These are phyloP conservation scores for Cryptotermes secundus DNA, from an alignment of 1,140 invertebrate species.

Conservation along the genomic window DNA sequence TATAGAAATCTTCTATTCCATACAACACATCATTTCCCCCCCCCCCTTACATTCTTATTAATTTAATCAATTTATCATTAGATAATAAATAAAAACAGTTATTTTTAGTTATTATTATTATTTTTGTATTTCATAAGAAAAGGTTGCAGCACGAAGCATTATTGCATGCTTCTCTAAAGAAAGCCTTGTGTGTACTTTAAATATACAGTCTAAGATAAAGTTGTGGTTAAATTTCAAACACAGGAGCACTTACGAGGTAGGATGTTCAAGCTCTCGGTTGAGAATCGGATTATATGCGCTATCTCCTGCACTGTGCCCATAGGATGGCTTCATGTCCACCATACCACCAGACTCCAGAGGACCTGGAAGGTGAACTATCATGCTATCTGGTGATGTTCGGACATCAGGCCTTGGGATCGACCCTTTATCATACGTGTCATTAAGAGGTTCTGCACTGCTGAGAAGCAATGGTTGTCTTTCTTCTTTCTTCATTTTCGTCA, in stretches of 20 bases:
- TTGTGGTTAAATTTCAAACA: not conserved
- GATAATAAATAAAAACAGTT: not conserved
- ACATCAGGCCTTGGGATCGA: conserved; percentile 40
- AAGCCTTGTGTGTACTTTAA: not conserved
- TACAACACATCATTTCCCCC: too few species aligned
- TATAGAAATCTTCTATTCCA: too few species aligned
- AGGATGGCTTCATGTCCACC: conserved; percentile 40
- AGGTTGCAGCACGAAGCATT: too few species aligned
- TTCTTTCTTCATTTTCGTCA: conserved; percentile 42
- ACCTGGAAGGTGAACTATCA: conserved; percentile 45
- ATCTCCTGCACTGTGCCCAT: not conserved
- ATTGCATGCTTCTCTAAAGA: too few species aligned
- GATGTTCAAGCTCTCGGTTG: conserved; percentile 67
- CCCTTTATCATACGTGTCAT: conserved; percentile 39
- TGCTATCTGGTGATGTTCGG: conserved; percentile 48
- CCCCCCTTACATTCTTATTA: too few species aligned
- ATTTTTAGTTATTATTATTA: not conserved
- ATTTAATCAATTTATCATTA: too few species aligned
- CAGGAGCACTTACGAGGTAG: conserved; percentile 59
- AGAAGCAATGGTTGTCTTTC: conserved; percentile 52
- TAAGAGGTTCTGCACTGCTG: conserved; percentile 35
- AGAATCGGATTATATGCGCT: conserved; percentile 58
- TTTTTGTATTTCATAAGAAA: too few species aligned
- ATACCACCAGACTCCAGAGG: conserved; percentile 45
- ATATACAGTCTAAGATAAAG: not conserved